A percentile compares a stretch with the other conserved stretches of the same genome.
phyloP scores from a whole-genome alignment of 1,140 invertebrate species.

The Globodera ellingtonae region DNA sequence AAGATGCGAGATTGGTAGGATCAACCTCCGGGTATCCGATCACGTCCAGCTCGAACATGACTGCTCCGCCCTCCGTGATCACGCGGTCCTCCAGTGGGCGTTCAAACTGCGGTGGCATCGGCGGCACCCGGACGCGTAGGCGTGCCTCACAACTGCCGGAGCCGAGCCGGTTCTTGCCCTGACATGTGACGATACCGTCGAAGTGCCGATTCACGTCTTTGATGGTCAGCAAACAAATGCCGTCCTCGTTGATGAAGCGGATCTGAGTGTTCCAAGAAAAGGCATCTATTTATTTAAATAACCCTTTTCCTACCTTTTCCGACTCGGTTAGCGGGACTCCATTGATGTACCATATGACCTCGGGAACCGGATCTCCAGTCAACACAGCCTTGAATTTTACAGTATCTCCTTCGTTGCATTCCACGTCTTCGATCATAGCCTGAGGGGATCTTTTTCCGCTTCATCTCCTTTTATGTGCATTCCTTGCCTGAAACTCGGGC shows the following conservation, averaged over 20 bases:
- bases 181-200: conserved; percentile 64
- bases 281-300: neutral
- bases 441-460: conserved; percentile 8
- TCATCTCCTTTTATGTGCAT: conserved; percentile 4
- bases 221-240: conserved; percentile 64
- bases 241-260: conserved; percentile 62
- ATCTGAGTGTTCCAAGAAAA: conserved; percentile 10
- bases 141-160: conserved; percentile 54
- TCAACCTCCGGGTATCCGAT: conserved; percentile 65
- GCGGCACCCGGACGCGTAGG: conserved; percentile 59
- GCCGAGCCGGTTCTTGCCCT: conserved; percentile 61
- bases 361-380: conserved; percentile 81
- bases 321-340: conserved; percentile 67
- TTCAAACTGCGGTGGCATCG: conserved; percentile 59
- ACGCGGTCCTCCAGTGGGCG: conserved; percentile 59
- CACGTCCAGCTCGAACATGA: conserved; percentile 63
- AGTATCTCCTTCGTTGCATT: conserved; percentile 65
- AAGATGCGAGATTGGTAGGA: no score
- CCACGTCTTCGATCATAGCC: conserved; percentile 62
- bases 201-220: conserved; percentile 64
- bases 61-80: conserved; percentile 52
- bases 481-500: conserved; percentile 57
- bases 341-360: conserved; percentile 67
- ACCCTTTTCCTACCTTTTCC: conserved; percentile 46
- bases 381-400: conserved; percentile 67